A percentile compares a stretch with the other conserved stretches of the same genome.
These are phyloP conservation scores for Lacerta viridis DNA, from an alignment of 2,797 vertebrate species.

Conservation along the genomic window DNA sequence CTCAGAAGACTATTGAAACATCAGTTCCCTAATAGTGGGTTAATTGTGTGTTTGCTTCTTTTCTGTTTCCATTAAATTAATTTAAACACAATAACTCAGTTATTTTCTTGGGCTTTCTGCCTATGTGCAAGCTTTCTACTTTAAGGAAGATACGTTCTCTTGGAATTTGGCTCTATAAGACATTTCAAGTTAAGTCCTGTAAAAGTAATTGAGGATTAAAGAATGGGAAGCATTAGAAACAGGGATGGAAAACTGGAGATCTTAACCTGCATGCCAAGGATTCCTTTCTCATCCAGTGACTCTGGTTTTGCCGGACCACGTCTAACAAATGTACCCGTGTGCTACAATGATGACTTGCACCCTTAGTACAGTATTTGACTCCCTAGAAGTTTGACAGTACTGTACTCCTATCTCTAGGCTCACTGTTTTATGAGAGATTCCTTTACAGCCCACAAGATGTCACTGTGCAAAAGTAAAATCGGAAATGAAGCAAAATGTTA, in stretches of 20 bases:
- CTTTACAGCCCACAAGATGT: conserved; percentile 5
- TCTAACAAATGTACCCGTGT: background rate
- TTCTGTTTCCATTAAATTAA: conserved; percentile 26
- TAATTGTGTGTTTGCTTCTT: background rate
- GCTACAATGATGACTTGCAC: background rate
- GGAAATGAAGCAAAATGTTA: conserved; percentile 20
- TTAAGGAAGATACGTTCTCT: background rate
- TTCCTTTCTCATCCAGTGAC: background rate
- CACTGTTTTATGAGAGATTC: background rate
- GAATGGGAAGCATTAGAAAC: background rate
- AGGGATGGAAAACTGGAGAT: background rate
- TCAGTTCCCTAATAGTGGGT: background rate
- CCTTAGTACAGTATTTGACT: rapidly evolving
- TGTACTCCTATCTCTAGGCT: background rate
- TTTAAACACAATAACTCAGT: conserved; percentile 37
- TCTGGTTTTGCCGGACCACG: background rate
- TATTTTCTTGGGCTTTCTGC: conserved; percentile 29
- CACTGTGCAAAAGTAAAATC: conserved; percentile 43
- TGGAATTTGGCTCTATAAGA: conserved; percentile 48
- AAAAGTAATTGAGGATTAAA: background rate
- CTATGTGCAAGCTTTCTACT: conserved; percentile 13
- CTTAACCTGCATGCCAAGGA: background rate
- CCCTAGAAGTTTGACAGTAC: background rate
- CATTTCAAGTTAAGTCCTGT: conserved; percentile 21
- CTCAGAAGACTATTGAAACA: conserved; percentile 25